A percentile compares a stretch with the other conserved stretches of the same genome.
Evolutionary conservation across 2,797 vertebrate species (phyloP).

Genomic region (Xiphophorus birchmanni): DNA sequence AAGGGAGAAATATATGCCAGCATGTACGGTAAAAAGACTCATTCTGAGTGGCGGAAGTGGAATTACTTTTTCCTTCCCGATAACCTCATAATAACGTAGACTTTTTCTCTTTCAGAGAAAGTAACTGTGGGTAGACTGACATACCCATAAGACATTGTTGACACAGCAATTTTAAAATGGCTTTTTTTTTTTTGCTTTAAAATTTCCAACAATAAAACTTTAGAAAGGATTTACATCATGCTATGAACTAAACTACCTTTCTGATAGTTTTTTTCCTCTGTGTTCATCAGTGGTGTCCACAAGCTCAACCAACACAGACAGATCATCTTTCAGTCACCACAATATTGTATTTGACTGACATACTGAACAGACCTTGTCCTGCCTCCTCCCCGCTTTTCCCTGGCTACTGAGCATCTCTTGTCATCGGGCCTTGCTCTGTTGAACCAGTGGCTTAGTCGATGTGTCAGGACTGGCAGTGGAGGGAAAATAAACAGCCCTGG

Average conservation of each 20-base stretch:
- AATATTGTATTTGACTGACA: constrained; percentile 60
- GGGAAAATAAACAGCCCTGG: constrained; percentile 89
- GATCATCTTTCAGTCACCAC: constrained; percentile 57
- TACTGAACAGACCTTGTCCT: constrained; percentile 53
- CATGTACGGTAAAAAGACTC: constrained; percentile 63
- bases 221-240: constrained; percentile 4
- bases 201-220: constrained; percentile 8
- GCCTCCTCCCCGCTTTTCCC: constrained; percentile 29
- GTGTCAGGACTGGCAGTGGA: constrained; percentile 70
- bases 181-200: neutral
- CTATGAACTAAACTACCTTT: neutral
- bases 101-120: constrained; percentile 53
- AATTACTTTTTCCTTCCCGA: constrained; percentile 72
- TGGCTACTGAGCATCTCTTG: constrained; percentile 68
- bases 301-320: constrained; percentile 39
- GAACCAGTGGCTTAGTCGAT: constrained; percentile 56
- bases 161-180: constrained; percentile 6
- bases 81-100: constrained; percentile 74
- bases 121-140: constrained; percentile 50
- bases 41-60: constrained; percentile 61
- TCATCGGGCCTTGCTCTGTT: constrained; percentile 54
- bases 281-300: constrained; percentile 18
- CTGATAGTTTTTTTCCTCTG: constrained; percentile 18
- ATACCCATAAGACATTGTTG: constrained; percentile 39
- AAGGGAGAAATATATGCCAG: constrained; percentile 66